Evolutionary conservation across 2,888 invertebrate genomes (phyloP).

Genomic region (Drosophila greeni): DNA sequence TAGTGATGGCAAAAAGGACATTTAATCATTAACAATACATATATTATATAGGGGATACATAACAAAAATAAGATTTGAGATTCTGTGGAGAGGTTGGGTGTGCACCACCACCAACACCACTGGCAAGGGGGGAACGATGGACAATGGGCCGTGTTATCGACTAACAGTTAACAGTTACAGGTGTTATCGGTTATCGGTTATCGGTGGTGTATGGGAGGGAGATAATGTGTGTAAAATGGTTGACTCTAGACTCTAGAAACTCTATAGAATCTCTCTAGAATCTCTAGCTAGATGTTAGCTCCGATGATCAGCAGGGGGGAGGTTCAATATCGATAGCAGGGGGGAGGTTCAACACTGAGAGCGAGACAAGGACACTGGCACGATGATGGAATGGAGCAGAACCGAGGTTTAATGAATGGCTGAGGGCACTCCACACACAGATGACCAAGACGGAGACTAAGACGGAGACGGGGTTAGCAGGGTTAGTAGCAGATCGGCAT

Average conservation of each 20-base stretch:
- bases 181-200: constrained; percentile 38
- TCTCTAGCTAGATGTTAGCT: constrained; percentile 18
- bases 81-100: background rate
- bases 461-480: constrained; percentile 1
- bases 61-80: constrained; percentile 25
- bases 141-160: constrained; percentile 29
- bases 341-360: constrained; percentile 15
- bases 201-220: constrained; percentile 24
- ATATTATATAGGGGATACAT: constrained; percentile 32
- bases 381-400: background rate
- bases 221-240: constrained; percentile 20
- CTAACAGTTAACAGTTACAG: constrained; percentile 36
- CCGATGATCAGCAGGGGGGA: constrained; percentile 18
- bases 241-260: too few relatives aligned
- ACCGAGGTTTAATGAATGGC: background rate
- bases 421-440: constrained; percentile 19
- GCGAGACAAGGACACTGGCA: constrained; percentile 9
- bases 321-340: too few relatives aligned
- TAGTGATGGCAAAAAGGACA: constrained; percentile 32
- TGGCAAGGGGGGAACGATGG: too few relatives aligned
- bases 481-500: constrained; percentile 2
- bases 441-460: constrained; percentile 14
- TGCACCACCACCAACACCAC: constrained; percentile 29
- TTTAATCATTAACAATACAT: constrained; percentile 46
- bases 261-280: too few relatives aligned